Conservation (phyloP, 2,113 vertebrate species). For the Anarhynchus alexandrinus region DNA sequence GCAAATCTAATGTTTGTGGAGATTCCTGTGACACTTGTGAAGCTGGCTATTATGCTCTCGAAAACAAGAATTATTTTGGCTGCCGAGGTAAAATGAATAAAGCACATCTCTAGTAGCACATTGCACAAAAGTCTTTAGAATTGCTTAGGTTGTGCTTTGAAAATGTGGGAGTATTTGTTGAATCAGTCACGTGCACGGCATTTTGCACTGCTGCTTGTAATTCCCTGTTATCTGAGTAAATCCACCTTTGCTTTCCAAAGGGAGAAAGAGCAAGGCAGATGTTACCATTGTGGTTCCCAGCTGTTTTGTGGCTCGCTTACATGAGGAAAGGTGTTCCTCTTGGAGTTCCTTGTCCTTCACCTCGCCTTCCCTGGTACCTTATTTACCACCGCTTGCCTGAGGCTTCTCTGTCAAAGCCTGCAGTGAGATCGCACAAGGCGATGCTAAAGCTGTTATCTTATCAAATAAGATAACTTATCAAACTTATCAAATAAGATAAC, state of each 20-base stretch:
- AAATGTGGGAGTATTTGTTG: not conserved
- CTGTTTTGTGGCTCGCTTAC: fast-evolving
- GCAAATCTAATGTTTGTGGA: constrained; percentile 83
- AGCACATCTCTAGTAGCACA: not conserved
- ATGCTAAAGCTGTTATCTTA: not conserved
- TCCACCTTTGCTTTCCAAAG: not conserved
- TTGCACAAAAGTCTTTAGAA: not conserved
- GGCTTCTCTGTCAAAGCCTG: not conserved
- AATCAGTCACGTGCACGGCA: not conserved
- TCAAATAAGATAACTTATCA: not conserved
- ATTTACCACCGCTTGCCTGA: not conserved
- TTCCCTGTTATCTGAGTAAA: not conserved
- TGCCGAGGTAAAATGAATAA: constrained; percentile 81
- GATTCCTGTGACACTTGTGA: constrained; percentile 82
- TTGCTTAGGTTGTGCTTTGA: not conserved
- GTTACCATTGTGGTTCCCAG: not conserved
- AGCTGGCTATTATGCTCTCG: constrained; percentile 83
- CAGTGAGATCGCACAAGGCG: fast-evolving
- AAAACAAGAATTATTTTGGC: constrained; percentile 87
- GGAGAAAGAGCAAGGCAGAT: not conserved
- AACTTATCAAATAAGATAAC: not conserved
- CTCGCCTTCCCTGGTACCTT: not conserved
- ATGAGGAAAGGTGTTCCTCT: not conserved
- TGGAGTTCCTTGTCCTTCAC: not conserved
- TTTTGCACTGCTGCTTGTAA: not conserved